Base-by-base conservation (phyloP, 2,797 vertebrate species). In the Poeciliopsis presidionis region DNA sequence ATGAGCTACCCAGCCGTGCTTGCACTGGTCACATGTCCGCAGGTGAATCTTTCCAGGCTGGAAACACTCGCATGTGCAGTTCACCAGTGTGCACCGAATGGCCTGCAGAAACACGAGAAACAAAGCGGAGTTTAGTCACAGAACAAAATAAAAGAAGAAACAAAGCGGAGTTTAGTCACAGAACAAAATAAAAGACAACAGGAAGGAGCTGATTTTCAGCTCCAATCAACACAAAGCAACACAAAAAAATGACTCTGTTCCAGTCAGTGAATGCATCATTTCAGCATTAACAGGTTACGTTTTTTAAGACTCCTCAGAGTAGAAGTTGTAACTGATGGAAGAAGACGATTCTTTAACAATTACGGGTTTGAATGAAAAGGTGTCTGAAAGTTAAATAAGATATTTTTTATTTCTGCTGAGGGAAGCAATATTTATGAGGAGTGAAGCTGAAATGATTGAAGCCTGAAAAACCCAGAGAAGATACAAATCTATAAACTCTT, bases 1-100 rank as follows among this genome's bases (percentile, higher is more conserved):
- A 53, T 99, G 98, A 92, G 98, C 98, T 87, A 99, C 98, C 98
- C 98, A 99, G 94, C 98, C 98, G 90, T 99, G 98, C 95, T 99
- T 99, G 95, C 98, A 99, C 91, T 99, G 97, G 94, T 99, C 98
- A 92, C 98, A 99, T 92, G 98, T 99, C 89, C 98, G 96, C 92
- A 99, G 96, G 96, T 98, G 98, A 95, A 99, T 99, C 96, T 99
- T 99, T 84, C 98, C 98, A 0, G 98, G 98, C 93, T 99, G 98
- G 95, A 99, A 99, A 96, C 98, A 99, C 95, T 99, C 98, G 91
- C 98, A 99, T 5, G 97, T 98, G 96, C 98, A 99, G 96, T 99
- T 99, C 94, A 99, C 97, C 97, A 99, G 95, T 92, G 98, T 99
- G 95, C 98, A 99, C 93, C 98, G 98, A 94, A 99, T 99, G 93